Base-by-base conservation (phyloP, 2,113 vertebrate species). In the Prunella himalayana region DNA sequence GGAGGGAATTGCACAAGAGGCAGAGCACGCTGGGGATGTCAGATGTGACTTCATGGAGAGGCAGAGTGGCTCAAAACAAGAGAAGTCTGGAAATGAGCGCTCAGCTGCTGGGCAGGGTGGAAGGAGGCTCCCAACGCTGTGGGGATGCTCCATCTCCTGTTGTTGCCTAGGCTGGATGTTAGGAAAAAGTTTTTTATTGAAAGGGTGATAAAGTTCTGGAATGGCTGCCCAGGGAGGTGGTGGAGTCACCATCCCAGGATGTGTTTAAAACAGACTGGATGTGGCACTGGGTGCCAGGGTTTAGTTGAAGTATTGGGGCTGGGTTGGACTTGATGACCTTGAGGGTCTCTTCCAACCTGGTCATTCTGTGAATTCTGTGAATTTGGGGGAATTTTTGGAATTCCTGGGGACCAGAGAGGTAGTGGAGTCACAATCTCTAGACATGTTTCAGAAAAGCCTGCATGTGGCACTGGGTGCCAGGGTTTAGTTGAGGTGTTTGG, bases 111-210 rank as follows among this genome's bases (percentile, higher is more conserved):
- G 18, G 85, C 57, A 13, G 78, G 51, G 31, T 39, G 72, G 64
- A 31, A n/a, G 50, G 82, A 63, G 35, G 47, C 5, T 77, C 59
- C 27, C 0, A 5, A 6, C 0, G 13, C 66, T 6, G 10, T 1
- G 24, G 60, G 8, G 1, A 50, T 4, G 47, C 21, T 6, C 25
- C 21, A 0, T 41, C 59, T 66, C 37, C 82, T 5, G 17, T 28
- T 3, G 30, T 2, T 1, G 6, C 63, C 72, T 1, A 1, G 49
- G 60, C 1, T 53, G 49, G 76, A 44, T 35, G 11, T 14, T 0
- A 23, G 31, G 31, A 3, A 15, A 42, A 64, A 8, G 14, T 1
- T 7, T 50, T 50, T 41, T 42, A 22, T 11, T 13, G 24, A 2
- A n/a, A n/a, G 37, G 10, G 60, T 13, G 24, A 28, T 42, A 5